These are phyloP conservation scores for Pangasianodon hypophthalmus DNA, from an alignment of 2,113 vertebrate genomes.

Conservation along the genomic window DNA sequence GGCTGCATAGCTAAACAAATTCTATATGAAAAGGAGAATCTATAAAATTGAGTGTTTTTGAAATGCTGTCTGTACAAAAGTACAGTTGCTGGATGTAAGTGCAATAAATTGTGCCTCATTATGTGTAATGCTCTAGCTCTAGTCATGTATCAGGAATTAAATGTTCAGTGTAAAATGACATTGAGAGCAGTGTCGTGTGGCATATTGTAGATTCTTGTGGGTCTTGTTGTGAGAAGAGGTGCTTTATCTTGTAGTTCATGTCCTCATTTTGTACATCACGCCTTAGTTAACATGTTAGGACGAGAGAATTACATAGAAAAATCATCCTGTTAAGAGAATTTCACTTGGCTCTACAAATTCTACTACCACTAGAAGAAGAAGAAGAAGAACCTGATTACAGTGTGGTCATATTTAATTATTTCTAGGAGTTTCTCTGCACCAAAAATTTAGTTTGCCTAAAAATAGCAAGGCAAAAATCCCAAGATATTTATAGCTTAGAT, in stretches of 20 bases:
- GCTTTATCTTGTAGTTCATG: not conserved
- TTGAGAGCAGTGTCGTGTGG: not conserved
- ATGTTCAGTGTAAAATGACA: constrained; percentile 30
- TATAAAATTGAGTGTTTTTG: constrained; percentile 40
- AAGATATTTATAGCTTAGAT: constrained; percentile 68
- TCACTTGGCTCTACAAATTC: not conserved
- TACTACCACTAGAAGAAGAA: not conserved
- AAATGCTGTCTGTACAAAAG: constrained; percentile 43
- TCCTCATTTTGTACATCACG: not conserved
- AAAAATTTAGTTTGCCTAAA: constrained; percentile 58
- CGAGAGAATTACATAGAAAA: not conserved
- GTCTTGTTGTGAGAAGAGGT: not conserved
- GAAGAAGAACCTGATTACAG: not conserved
- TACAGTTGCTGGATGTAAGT: constrained; percentile 35
- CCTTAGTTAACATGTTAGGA: not conserved
- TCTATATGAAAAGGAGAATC: constrained; percentile 42
- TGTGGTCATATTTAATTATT: constrained; percentile 23
- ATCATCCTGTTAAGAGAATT: not conserved
- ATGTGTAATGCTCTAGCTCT: not conserved
- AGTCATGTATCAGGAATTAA: constrained; percentile 37
- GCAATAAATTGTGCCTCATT: constrained; percentile 21
- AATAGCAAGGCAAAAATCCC: constrained; percentile 54
- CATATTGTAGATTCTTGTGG: too few relatives aligned
- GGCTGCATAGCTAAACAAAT: constrained; percentile 49
- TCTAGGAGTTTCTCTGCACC: not conserved